phyloP scores from a whole-genome alignment of 1,140 invertebrate genomes.

The Lethrus apterus region DNA sequence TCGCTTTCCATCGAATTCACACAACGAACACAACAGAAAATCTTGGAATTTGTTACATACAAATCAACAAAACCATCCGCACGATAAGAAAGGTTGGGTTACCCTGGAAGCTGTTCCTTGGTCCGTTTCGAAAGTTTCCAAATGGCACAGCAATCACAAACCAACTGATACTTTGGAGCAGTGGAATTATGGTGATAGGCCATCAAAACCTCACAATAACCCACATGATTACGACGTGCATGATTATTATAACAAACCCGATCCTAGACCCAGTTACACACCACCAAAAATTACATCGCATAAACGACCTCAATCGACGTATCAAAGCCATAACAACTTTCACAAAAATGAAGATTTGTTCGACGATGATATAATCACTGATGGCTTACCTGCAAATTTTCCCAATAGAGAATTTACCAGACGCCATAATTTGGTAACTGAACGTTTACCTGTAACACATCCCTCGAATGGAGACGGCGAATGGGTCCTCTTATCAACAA shows the following conservation, averaged over 20 bases:
- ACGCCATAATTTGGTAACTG: conserved; percentile 9
- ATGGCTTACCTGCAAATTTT: conserved; percentile 58
- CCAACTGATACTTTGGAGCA: too few species aligned
- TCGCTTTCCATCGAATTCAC: conserved; percentile 39
- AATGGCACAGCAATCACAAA: conserved; percentile 54
- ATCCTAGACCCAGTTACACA: background rate
- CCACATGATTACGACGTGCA: background rate
- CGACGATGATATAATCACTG: conserved; percentile 54
- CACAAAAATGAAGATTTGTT: background rate
- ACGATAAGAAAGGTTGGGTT: conserved; percentile 66
- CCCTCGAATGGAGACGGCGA: conserved; percentile 60
- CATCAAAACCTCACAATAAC: conserved; percentile 1
- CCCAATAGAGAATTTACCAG: conserved; percentile 34
- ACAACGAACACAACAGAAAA: conserved; percentile 41
- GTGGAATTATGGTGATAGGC: too few species aligned
- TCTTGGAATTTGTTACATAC: conserved; percentile 44
- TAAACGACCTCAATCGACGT: background rate
- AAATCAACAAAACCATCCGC: conserved; percentile 48
- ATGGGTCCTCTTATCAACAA: conserved; percentile 69
- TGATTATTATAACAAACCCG: background rate
- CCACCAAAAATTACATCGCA: background rate
- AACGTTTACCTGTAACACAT: conserved; percentile 44
- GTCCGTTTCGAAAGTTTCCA: conserved; percentile 71
- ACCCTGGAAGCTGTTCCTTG: conserved; percentile 68
- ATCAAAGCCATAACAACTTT: background rate